Conservation (phyloP, 2,797 vertebrate genomes). For the Neomorphus geoffroyi region DNA sequence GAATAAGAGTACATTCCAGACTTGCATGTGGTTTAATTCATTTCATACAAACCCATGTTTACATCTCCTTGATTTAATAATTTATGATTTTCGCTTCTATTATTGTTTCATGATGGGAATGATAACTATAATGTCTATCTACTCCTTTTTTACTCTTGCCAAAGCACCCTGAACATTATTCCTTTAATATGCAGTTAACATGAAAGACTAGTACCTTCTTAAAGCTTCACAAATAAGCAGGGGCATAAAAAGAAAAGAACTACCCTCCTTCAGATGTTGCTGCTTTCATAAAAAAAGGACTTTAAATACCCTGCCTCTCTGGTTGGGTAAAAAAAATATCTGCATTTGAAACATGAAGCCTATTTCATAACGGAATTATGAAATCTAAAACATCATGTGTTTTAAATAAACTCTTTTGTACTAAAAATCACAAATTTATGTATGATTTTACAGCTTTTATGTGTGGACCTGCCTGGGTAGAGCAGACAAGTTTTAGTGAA, state of each 20-base stretch:
- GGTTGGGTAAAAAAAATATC: background rate
- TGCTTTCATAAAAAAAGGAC: constrained; percentile 37
- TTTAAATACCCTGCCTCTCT: constrained; percentile 36
- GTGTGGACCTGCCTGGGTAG: background rate
- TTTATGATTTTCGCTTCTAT: constrained; percentile 26
- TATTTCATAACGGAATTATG: constrained; percentile 27
- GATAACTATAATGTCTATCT: constrained; percentile 39
- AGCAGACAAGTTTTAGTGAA: background rate
- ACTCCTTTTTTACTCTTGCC: constrained; percentile 44
- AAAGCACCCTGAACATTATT: constrained; percentile 46
- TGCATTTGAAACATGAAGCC: constrained; percentile 54
- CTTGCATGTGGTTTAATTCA: constrained; percentile 40
- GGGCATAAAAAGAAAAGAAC: constrained; percentile 55
- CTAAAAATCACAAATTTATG: background rate
- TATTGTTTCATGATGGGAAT: constrained; percentile 55
- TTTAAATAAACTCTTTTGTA: constrained; percentile 31
- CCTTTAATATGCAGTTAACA: constrained; percentile 41
- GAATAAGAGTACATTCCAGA: constrained; percentile 15
- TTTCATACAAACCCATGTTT: constrained; percentile 25
- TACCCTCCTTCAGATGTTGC: constrained; percentile 63
- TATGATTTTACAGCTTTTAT: constrained; percentile 13
- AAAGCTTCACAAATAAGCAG: constrained; percentile 47
- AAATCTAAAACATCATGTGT: background rate
- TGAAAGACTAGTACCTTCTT: constrained; percentile 45
- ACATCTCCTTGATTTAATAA: constrained; percentile 23